Conservation (phyloP, 2,888 invertebrate species). For the Acanthococcus lagerstroemiae region DNA sequence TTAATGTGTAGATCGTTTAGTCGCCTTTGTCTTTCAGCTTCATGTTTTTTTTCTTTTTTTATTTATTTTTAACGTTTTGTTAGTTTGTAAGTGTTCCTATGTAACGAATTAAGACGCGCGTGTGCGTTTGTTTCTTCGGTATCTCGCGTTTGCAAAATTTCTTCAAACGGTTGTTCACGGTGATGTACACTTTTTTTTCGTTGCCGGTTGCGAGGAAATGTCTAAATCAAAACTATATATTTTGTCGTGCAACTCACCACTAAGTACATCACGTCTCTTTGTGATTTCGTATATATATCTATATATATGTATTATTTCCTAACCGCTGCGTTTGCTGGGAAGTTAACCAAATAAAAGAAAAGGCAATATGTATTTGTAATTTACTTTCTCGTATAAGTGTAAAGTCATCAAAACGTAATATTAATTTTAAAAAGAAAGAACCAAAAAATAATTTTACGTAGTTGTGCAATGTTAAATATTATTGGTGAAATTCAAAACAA, state of each 20-base stretch:
- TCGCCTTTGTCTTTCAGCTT: constrained; percentile 30
- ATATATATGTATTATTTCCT: background rate
- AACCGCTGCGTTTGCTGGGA: background rate
- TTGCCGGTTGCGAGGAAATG: background rate
- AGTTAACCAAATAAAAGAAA: background rate
- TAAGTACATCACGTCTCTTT: background rate
- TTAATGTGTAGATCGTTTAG: constrained; percentile 26
- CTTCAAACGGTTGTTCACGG: background rate
- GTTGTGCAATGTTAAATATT: background rate
- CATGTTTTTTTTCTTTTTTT: constrained; percentile 15
- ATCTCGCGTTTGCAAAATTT: too few species aligned
- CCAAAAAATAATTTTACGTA: constrained; percentile 2
- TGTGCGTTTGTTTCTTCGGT: background rate
- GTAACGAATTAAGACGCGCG: constrained; percentile 22
- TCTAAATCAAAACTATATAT: background rate
- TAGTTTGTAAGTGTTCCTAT: constrained; percentile 31
- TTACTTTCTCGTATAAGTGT: background rate
- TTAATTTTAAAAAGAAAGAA: background rate
- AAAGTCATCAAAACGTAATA: background rate
- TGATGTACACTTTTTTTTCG: background rate
- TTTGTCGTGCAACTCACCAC: background rate
- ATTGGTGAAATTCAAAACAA: background rate
- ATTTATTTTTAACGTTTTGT: constrained; percentile 16
- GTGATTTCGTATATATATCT: background rate
- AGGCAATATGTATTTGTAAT: background rate